Evolutionary conservation across 2,888 invertebrate species (phyloP).

Genomic region (Microctonus aethiopoides): DNA sequence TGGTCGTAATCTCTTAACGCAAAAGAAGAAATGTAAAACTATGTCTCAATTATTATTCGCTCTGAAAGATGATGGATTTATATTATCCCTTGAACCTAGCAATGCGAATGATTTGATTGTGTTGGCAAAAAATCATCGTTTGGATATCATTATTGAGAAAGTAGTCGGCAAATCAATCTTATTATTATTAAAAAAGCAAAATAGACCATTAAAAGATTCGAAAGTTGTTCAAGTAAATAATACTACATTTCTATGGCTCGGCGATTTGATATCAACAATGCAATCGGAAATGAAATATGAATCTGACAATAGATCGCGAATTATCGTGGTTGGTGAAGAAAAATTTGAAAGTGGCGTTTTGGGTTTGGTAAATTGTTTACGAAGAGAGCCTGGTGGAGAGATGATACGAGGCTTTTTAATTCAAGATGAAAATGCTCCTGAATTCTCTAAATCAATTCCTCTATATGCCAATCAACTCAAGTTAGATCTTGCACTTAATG

Average conservation of each 20-base stretch:
- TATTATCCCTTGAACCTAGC: slow-evolving; percentile 51
- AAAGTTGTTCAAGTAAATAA: slow-evolving; percentile 52
- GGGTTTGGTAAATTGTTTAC: slow-evolving; percentile 89
- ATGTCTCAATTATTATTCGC: slow-evolving; percentile 38
- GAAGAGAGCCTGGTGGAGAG: slow-evolving; percentile 78
- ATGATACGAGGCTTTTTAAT: slow-evolving; percentile 74
- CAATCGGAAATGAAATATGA: slow-evolving; percentile 65
- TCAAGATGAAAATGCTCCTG: slow-evolving; percentile 71
- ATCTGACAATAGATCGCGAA: slow-evolving; percentile 67
- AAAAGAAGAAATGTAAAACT: slow-evolving; percentile 44
- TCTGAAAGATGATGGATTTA: slow-evolving; percentile 51
- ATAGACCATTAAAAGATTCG: slow-evolving; percentile 50
- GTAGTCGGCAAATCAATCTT: slow-evolving; percentile 39
- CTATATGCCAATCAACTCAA: slow-evolving; percentile 76
- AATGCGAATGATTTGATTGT: slow-evolving; percentile 28
- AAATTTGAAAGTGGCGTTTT: slow-evolving; percentile 73
- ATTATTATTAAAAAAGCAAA: slow-evolving; percentile 49
- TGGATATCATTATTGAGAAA: slow-evolving; percentile 55
- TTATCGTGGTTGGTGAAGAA: slow-evolving; percentile 69
- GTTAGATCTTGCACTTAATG: slow-evolving; percentile 83
- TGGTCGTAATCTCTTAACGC: slow-evolving; percentile 70
- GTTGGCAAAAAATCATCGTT: slow-evolving; percentile 18
- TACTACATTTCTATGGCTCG: slow-evolving; percentile 62
- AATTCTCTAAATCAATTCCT: slow-evolving; percentile 74
- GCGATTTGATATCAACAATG: slow-evolving; percentile 56